Evolutionary conservation across 2,888 invertebrate species (phyloP).

Genomic region (Hetaerina titia): DNA sequence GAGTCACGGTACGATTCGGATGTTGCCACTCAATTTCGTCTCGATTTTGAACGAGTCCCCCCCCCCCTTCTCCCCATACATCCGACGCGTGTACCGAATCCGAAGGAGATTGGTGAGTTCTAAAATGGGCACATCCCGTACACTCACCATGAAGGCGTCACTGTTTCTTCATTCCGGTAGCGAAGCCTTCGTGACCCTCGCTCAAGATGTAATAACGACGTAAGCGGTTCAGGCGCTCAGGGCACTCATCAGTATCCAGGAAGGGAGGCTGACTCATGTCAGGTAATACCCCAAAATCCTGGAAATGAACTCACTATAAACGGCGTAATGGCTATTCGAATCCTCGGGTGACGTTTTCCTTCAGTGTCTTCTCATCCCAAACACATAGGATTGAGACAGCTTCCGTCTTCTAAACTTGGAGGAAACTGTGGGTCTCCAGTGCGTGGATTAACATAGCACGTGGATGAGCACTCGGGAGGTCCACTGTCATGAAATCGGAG

Average conservation of each 20-base stretch:
- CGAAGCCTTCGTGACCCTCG: neutral
- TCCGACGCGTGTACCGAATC: neutral
- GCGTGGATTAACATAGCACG: too few species aligned
- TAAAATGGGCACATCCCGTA: neutral
- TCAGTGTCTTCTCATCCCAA: neutral
- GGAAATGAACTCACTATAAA: too few species aligned
- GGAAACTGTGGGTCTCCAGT: too few species aligned
- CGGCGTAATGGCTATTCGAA: neutral
- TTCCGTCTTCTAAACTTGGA: too few species aligned
- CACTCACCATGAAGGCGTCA: constrained; percentile 6
- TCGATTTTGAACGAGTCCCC: neutral
- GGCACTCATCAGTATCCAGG: neutral
- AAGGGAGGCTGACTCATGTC: neutral
- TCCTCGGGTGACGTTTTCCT: neutral
- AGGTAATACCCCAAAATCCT: neutral
- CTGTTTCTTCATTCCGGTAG: neutral
- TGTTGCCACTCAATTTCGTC: neutral
- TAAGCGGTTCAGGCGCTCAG: neutral
- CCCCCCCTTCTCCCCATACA: neutral
- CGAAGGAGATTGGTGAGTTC: neutral
- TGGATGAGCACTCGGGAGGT: too few species aligned
- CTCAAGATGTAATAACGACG: neutral
- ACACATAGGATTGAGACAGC: too few species aligned
- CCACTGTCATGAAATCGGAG: too few species aligned
- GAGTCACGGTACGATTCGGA: constrained; percentile 11